These are phyloP conservation scores for Microcebus murinus DNA, from an alignment of 2,113 vertebrate genomes.

Conservation along the genomic window DNA sequence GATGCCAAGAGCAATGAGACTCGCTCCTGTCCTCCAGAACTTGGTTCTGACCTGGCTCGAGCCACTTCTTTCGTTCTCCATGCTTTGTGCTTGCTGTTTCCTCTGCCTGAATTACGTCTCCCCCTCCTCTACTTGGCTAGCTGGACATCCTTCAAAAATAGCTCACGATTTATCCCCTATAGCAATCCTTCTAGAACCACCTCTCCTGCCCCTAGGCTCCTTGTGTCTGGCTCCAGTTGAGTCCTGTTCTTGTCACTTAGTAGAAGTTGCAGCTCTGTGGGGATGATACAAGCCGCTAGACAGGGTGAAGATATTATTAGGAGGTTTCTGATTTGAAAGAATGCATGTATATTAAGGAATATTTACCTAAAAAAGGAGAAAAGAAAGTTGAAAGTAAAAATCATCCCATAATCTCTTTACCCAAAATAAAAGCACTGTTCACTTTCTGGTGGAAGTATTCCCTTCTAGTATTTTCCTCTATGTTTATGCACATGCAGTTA, in stretches of 20 bases:
- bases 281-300: neutral
- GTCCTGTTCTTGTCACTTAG: neutral
- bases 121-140: neutral
- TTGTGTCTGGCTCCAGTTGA: neutral
- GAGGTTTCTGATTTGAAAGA: neutral
- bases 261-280: neutral
- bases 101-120: neutral
- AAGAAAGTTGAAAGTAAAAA: neutral
- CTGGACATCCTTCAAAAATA: neutral
- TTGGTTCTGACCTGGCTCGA: neutral
- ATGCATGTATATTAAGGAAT: neutral
- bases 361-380: neutral
- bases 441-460: neutral
- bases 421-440: no score
- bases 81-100: neutral
- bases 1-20: neutral
- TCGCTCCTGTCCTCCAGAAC: neutral
- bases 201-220: neutral
- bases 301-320: neutral
- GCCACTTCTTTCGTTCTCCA: neutral
- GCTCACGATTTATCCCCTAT: neutral
- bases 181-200: neutral
- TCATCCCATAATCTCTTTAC: neutral
- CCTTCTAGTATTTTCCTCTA: neutral
- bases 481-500: neutral